These are phyloP conservation scores for Micrasema longulum DNA, from an alignment of 1,140 invertebrate genomes.

Conservation along the genomic window DNA sequence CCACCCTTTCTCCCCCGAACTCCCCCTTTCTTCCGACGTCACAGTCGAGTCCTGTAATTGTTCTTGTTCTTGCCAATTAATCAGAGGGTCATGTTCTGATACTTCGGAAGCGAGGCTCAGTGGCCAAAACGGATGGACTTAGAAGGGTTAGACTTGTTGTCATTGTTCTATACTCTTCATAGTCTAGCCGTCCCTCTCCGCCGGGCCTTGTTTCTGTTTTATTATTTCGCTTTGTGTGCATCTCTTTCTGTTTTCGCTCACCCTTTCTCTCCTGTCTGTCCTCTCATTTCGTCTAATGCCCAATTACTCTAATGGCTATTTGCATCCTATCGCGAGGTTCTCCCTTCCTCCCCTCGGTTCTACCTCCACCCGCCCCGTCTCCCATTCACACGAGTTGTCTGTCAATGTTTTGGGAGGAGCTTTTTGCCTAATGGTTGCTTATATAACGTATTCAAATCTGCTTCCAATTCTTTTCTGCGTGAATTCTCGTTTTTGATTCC, in stretches of 20 bases:
- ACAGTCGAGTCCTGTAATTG: constrained; percentile 48
- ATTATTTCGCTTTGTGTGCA: constrained; percentile 20
- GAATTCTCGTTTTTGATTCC: constrained; percentile 27
- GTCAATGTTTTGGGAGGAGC: constrained; percentile 53
- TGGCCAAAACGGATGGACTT: constrained; percentile 34
- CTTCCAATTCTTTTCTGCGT: constrained; percentile 45
- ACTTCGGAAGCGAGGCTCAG: constrained; percentile 17
- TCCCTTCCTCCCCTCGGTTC: constrained; percentile 26
- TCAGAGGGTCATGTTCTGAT: constrained; percentile 50
- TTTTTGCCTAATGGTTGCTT: constrained; percentile 53
- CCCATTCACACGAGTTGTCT: constrained; percentile 46
- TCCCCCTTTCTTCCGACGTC: constrained; percentile 8
- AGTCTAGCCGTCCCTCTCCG: background rate
- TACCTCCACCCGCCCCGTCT: background rate
- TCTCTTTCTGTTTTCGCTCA: constrained; percentile 13
- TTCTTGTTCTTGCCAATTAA: constrained; percentile 54
- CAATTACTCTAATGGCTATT: constrained; percentile 56
- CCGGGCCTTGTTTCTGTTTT: constrained; percentile 3
- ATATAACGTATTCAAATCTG: constrained; percentile 50
- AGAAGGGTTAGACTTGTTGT: constrained; percentile 41
- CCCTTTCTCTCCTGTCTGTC: constrained; percentile 35
- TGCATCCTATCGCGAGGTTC: constrained; percentile 52
- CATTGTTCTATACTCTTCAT: constrained; percentile 40
- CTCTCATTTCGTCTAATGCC: constrained; percentile 56
- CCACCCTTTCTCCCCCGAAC: background rate